These are phyloP conservation scores for Dendroctonus valens DNA, from an alignment of 1,140 invertebrate genomes.

Conservation along the genomic window DNA sequence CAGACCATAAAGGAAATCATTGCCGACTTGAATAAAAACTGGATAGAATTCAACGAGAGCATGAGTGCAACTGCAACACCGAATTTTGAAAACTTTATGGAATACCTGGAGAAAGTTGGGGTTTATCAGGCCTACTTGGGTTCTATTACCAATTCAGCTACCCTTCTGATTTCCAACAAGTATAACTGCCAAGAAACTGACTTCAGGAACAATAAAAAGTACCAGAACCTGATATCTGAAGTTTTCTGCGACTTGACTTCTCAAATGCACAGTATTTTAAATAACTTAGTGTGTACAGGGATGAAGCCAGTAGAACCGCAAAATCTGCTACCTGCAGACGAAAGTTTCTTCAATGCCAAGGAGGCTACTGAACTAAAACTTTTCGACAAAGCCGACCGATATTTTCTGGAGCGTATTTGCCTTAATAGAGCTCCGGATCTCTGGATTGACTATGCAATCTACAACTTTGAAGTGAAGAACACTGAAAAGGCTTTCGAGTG, in stretches of 20 bases:
- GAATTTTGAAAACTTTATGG: slow-evolving; percentile 35
- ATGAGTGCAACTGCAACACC: slow-evolving; percentile 5
- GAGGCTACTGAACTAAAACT: slow-evolving; percentile 38
- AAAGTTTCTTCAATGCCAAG: slow-evolving; percentile 38
- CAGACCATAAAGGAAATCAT: slow-evolving; percentile 26
- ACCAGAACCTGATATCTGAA: slow-evolving; percentile 38
- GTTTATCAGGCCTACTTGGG: slow-evolving; percentile 38
- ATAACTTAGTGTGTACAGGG: slow-evolving; percentile 30
- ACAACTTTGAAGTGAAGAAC: slow-evolving; percentile 36
- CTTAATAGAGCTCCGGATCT: slow-evolving; percentile 29
- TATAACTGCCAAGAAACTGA: slow-evolving; percentile 26
- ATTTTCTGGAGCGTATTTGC: slow-evolving; percentile 36
- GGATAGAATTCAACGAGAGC: slow-evolving; percentile 22
- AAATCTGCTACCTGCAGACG: not conserved
- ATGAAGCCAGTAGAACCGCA: slow-evolving; percentile 8
- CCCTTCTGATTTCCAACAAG: slow-evolving; percentile 34
- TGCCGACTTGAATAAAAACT: slow-evolving; percentile 30
- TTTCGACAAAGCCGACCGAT: slow-evolving; percentile 35
- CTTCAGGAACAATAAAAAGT: slow-evolving; percentile 23
- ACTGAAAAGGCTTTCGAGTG: slow-evolving; percentile 40
- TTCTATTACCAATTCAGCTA: slow-evolving; percentile 34
- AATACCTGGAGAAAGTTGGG: slow-evolving; percentile 37
- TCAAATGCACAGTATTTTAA: slow-evolving; percentile 39
- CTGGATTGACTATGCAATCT: slow-evolving; percentile 45
- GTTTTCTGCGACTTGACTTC: slow-evolving; percentile 37